Evolutionary conservation across 2,797 vertebrate genomes (phyloP).

Genomic region (Pristis pectinata): DNA sequence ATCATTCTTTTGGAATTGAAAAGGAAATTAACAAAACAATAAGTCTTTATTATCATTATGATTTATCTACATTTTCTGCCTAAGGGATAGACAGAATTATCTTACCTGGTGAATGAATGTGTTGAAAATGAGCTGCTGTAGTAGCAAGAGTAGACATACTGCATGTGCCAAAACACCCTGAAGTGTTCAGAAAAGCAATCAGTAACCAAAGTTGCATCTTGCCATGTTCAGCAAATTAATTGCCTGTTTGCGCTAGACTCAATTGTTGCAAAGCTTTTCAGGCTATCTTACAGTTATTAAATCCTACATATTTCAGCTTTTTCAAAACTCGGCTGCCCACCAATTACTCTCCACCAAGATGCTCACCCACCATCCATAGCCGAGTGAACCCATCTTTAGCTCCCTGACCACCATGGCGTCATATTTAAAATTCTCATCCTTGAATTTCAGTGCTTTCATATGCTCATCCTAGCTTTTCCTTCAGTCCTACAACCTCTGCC

Average conservation of each 20-base stretch:
- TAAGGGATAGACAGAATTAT: neutral
- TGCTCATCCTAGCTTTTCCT: too few species aligned
- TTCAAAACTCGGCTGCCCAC: neutral
- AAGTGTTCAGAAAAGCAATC: neutral
- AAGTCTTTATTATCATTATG: neutral
- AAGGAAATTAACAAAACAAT: neutral
- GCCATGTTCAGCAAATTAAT: neutral
- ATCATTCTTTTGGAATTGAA: neutral
- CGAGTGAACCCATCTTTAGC: too few species aligned
- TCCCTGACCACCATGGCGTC: too few species aligned
- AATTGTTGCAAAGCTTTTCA: neutral
- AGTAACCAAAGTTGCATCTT: neutral
- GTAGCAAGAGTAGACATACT: neutral
- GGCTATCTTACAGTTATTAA: neutral
- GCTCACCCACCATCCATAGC: too few species aligned
- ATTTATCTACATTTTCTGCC: neutral
- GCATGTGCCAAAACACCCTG: neutral
- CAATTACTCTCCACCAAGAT: neutral
- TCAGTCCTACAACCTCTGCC: too few species aligned
- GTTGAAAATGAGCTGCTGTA: neutral
- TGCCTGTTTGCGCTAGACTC: neutral
- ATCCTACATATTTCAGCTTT: neutral
- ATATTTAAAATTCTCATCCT: too few species aligned
- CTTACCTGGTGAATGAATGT: neutral
- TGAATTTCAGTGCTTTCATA: too few species aligned